Conservation (phyloP, 2,797 vertebrate genomes). For the Etheostoma nigrum region DNA sequence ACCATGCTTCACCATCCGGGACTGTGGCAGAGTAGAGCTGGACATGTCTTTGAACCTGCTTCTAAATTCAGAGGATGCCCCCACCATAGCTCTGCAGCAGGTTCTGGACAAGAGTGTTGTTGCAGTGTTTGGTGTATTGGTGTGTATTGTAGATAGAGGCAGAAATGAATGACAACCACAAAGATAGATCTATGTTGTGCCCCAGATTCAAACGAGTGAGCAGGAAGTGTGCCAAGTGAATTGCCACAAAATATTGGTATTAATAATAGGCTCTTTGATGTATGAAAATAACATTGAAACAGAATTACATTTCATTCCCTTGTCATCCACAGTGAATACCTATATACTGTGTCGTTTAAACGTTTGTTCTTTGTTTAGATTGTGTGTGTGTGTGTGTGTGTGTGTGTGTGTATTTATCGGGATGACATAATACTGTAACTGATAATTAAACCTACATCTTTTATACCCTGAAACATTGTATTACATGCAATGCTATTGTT, state of each 20-base stretch:
- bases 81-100: slow-evolving; percentile 25
- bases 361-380: background rate
- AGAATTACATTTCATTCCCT: background rate
- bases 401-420: too few relatives aligned
- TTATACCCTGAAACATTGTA: slow-evolving; percentile 5
- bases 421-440: background rate
- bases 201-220: slow-evolving; percentile 43
- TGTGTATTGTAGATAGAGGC: slow-evolving; percentile 10
- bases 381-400: background rate
- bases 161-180: background rate
- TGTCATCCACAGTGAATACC: background rate
- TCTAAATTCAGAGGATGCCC: slow-evolving; percentile 31
- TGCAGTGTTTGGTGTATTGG: slow-evolving; percentile 6
- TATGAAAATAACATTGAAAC: slow-evolving; percentile 2
- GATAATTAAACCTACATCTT: background rate
- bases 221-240: slow-evolving; percentile 20
- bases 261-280: background rate
- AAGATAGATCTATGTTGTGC: slow-evolving; percentile 21
- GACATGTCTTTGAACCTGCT: slow-evolving; percentile 40
- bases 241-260: background rate
- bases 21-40: slow-evolving; percentile 37
- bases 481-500: background rate
- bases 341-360: background rate
- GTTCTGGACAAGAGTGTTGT: background rate
- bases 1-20: slow-evolving; percentile 25